A percentile compares a stretch with the other conserved stretches of the same genome.
phyloP scores from a whole-genome alignment of 2,888 invertebrate genomes.

The Sialis lutaria region DNA sequence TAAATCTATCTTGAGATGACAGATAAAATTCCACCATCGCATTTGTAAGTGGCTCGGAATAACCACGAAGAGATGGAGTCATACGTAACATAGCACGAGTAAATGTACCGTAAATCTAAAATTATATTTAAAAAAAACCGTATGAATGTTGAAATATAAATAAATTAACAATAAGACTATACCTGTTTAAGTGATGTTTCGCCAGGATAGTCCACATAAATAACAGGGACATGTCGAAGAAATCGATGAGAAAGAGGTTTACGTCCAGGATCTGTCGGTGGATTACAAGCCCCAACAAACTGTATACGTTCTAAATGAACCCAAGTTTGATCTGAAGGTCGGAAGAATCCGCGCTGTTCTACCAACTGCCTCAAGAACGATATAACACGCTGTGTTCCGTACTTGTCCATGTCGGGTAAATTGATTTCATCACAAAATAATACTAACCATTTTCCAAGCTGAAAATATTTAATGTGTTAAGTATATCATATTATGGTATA shows the following conservation, averaged over 20 bases:
- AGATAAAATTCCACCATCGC: conserved; percentile 99
- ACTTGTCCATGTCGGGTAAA: conserved; percentile 96
- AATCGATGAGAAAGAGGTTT: conserved; percentile 77
- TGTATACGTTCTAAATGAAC: conserved; percentile 94
- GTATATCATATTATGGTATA: conserved; percentile 6
- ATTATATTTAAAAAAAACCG: neutral
- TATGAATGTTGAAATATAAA: neutral
- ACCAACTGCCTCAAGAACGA: conserved; percentile 95
- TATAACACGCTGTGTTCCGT: conserved; percentile 96
- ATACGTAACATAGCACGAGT: conserved; percentile 94
- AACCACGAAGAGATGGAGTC: conserved; percentile 79
- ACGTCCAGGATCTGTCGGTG: conserved; percentile 96
- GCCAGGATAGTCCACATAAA: conserved; percentile 99
- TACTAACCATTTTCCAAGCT: conserved; percentile 95
- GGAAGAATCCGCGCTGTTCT: conserved; percentile 85
- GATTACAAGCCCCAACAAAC: conserved; percentile 99
- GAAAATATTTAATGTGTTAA: conserved; percentile 11
- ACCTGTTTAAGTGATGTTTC: conserved; percentile 89
- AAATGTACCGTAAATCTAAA: conserved; percentile 92
- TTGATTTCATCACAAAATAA: conserved; percentile 99
- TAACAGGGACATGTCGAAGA: conserved; percentile 89
- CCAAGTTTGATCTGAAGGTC: conserved; percentile 90
- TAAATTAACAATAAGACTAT: conserved; percentile 7
- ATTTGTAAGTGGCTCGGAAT: conserved; percentile 90
- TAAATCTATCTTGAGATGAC: conserved; percentile 91